Conservation (phyloP, 2,888 invertebrate species). For the Plutella xylostella region DNA sequence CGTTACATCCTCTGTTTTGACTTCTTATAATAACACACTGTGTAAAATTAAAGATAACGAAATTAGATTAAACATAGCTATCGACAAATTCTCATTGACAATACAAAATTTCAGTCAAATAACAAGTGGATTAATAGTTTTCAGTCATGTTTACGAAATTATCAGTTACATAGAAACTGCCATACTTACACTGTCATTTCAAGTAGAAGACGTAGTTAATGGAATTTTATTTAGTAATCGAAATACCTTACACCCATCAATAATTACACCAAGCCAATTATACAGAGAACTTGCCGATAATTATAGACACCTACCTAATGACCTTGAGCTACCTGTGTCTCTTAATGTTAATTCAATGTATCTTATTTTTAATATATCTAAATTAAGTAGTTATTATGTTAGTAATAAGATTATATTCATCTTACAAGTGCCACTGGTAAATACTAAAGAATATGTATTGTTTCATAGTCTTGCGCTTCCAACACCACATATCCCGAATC, state of each 20-base stretch:
- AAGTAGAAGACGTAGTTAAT: too few relatives aligned
- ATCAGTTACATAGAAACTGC: slow-evolving; percentile 12
- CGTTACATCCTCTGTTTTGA: neutral
- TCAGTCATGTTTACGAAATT: slow-evolving; percentile 9
- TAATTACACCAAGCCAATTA: slow-evolving; percentile 19
- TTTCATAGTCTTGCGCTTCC: too few relatives aligned
- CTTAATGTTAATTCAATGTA: too few relatives aligned
- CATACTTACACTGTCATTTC: slow-evolving; percentile 14
- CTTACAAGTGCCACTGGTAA: too few relatives aligned
- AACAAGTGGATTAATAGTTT: slow-evolving; percentile 6
- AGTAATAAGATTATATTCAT: too few relatives aligned
- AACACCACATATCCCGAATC: too few relatives aligned
- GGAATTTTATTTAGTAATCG: slow-evolving; percentile 16
- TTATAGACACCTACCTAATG: neutral
- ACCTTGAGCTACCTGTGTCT: too few relatives aligned
- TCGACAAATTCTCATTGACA: slow-evolving; percentile 4
- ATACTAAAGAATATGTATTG: too few relatives aligned
- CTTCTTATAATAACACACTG: neutral
- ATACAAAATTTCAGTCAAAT: slow-evolving; percentile 12
- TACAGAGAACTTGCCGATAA: slow-evolving; percentile 10
- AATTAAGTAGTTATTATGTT: too few relatives aligned
- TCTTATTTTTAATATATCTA: too few relatives aligned
- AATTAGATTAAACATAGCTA: neutral
- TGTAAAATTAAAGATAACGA: neutral
- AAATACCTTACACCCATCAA: slow-evolving; percentile 19